Percentiles rank a stretch among this genome's conserved stretches.
Conservation (phyloP, 64 coral and sea anemone genomes). For the Stichodactyla helianthus region DNA sequence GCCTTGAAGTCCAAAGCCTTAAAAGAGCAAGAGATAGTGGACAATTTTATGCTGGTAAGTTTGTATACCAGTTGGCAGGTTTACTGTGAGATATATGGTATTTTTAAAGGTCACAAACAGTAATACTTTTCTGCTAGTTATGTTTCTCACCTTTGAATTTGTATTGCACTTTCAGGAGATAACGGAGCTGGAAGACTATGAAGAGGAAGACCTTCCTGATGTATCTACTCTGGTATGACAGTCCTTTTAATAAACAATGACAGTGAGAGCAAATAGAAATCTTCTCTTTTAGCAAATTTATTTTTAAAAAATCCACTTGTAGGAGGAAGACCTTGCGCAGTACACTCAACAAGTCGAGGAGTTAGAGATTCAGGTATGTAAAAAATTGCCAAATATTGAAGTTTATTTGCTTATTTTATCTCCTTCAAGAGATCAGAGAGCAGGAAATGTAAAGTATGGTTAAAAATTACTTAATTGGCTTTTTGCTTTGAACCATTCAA, state of each 20-base stretch:
- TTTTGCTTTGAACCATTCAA: no score
- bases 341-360: conserved; percentile 53
- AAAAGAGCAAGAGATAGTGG: conserved; percentile 67
- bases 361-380: conserved; percentile 35
- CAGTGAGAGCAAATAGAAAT: background rate
- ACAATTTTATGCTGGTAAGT: conserved; percentile 59
- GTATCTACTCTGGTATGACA: conserved; percentile 73
- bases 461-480: no score
- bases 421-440: no score
- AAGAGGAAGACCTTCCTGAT: conserved; percentile 82
- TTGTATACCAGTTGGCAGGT: background rate
- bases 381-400: background rate
- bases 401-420: background rate
- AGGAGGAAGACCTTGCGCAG: conserved; percentile 47
- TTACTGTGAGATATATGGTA: no score
- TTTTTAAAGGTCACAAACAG: background rate
- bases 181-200: conserved; percentile 78
- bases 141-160: no score
- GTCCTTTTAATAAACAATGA: no score
- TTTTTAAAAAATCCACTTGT: background rate
- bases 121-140: no score
- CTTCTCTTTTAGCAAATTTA: background rate
- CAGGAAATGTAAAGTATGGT: no score
- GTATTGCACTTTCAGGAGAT: conserved; percentile 68
- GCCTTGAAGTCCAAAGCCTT: conserved; percentile 64